A percentile compares a stretch with the other conserved stretches of the same genome.
Conservation (phyloP, 2,888 invertebrate genomes). For the Ephialtes manifestator region DNA sequence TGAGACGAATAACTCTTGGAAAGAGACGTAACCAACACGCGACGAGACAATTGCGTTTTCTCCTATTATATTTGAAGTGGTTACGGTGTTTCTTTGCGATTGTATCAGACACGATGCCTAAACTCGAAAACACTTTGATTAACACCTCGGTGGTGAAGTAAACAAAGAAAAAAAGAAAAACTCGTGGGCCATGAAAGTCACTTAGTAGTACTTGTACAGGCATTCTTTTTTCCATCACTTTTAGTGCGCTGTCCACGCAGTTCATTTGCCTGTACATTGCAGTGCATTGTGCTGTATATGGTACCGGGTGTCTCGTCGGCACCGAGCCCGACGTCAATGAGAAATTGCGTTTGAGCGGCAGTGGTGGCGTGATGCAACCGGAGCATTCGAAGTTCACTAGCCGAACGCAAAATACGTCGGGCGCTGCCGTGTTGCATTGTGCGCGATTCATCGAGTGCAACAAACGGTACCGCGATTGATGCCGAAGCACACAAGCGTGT, state of each 20-base stretch:
- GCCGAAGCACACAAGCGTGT: constrained; percentile 53
- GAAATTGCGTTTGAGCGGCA: constrained; percentile 75
- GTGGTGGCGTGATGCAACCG: constrained; percentile 42
- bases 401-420: constrained; percentile 75
- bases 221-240: background rate
- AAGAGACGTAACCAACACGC: constrained; percentile 2
- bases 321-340: constrained; percentile 48
- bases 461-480: constrained; percentile 75
- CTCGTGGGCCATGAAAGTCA: background rate
- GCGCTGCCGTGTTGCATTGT: constrained; percentile 63
- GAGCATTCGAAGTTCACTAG: constrained; percentile 53
- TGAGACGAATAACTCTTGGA: background rate
- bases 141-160: constrained; percentile 2
- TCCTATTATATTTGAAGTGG: background rate
- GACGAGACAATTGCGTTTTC: background rate
- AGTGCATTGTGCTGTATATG: constrained; percentile 11
- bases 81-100: constrained; percentile 19
- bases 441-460: constrained; percentile 70
- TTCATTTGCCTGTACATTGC: constrained; percentile 15
- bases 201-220: background rate
- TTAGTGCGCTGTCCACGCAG: constrained; percentile 1
- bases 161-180: background rate
- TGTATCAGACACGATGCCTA: constrained; percentile 25
- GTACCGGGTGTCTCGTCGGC: constrained; percentile 3
- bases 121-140: constrained; percentile 26